phyloP scores from a whole-genome alignment of 2,113 vertebrate species.

The Ageneiosus marmoratus region DNA sequence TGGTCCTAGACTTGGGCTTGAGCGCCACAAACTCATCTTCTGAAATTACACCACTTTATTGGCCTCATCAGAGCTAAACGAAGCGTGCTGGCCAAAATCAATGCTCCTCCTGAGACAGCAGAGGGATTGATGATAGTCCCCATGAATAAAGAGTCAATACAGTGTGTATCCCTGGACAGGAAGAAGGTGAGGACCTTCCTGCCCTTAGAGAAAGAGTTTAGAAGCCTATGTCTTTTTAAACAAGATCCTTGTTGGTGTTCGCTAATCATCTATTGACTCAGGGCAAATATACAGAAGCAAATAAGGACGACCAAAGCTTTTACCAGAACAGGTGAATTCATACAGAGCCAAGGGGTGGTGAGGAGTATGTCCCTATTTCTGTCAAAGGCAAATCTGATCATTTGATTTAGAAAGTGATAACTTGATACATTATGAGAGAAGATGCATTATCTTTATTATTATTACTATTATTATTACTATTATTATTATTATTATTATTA shows the following conservation, averaged over 20 bases:
- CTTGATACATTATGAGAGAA: not conserved
- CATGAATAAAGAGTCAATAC: slow-evolving; percentile 53
- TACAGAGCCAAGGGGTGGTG: slow-evolving; percentile 34
- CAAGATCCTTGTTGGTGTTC: slow-evolving; percentile 74
- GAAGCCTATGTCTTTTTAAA: slow-evolving; percentile 66
- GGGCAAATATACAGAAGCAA: slow-evolving; percentile 63
- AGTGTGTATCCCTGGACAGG: slow-evolving; percentile 18
- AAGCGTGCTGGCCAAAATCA: slow-evolving; percentile 74
- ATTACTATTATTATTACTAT: too few species aligned
- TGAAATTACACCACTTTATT: slow-evolving; percentile 72
- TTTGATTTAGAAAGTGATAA: not conserved
- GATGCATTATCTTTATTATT: not conserved
- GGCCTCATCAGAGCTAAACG: slow-evolving; percentile 75
- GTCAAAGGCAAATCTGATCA: not conserved
- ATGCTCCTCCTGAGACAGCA: slow-evolving; percentile 62
- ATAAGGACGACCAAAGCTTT: slow-evolving; percentile 61
- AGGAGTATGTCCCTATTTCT: not conserved
- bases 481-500: too few species aligned
- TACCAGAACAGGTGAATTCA: slow-evolving; percentile 52
- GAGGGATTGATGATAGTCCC: slow-evolving; percentile 60
- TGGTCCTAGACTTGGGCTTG: slow-evolving; percentile 59
- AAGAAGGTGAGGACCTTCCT: slow-evolving; percentile 50
- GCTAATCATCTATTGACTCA: slow-evolving; percentile 75
- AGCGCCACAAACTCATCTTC: slow-evolving; percentile 66
- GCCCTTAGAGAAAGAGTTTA: slow-evolving; percentile 54